phyloP scores from a whole-genome alignment of 2,888 invertebrate species.

The Stomorhina lunata region DNA sequence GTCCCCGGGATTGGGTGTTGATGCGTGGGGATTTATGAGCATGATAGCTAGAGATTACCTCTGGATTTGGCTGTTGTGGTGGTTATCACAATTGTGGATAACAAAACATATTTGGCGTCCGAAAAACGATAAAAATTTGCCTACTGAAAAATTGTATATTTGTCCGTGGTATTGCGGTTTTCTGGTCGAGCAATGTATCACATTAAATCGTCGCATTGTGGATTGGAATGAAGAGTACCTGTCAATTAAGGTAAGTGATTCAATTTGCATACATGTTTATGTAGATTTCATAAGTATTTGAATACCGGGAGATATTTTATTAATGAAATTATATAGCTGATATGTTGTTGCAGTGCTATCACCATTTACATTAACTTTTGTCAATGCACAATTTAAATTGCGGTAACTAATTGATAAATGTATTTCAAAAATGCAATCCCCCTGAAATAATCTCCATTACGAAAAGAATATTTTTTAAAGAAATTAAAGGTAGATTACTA shows the following conservation, averaged over 20 bases:
- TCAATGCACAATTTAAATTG: too few relatives aligned
- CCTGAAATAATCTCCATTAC: too few relatives aligned
- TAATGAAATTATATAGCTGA: too few relatives aligned
- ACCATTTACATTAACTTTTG: too few relatives aligned
- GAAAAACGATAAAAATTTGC: constrained; percentile 89
- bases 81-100: constrained; percentile 92
- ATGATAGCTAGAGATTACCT: constrained; percentile 84
- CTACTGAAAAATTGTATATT: constrained; percentile 91
- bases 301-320: too few relatives aligned
- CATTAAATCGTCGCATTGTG: constrained; percentile 89
- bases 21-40: constrained; percentile 81
- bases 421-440: too few relatives aligned
- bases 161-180: constrained; percentile 91
- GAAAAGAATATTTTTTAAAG: too few relatives aligned
- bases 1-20: constrained; percentile 68
- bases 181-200: constrained; percentile 91
- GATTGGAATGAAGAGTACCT: constrained; percentile 81
- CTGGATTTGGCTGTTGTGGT: constrained; percentile 91
- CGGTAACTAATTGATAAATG: too few relatives aligned
- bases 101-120: constrained; percentile 92
- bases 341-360: too few relatives aligned
- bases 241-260: constrained; percentile 79
- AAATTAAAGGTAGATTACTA: too few relatives aligned
- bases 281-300: background rate
- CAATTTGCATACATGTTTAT: constrained; percentile 24